phyloP scores from a whole-genome alignment of 1,140 invertebrate genomes.

The Drosophila ercepeae region DNA sequence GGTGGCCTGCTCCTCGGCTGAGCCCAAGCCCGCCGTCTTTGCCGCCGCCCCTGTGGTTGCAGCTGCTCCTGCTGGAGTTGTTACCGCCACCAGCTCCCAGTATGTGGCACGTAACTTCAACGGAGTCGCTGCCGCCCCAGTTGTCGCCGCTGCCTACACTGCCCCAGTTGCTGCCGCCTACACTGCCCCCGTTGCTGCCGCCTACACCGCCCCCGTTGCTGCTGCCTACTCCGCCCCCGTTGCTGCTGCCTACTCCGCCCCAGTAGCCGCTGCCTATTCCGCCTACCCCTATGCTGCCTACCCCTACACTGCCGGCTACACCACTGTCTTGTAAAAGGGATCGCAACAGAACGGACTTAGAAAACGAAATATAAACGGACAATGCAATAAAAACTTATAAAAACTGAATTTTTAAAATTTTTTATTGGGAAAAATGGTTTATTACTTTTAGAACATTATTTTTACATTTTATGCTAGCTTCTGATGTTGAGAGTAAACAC shows the following conservation, averaged over 20 bases:
- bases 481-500: no score
- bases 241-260: constrained; percentile 58
- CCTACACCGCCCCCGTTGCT: constrained; percentile 55
- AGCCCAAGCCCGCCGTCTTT: constrained; percentile 70
- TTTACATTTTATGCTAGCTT: no score
- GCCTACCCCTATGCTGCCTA: constrained; percentile 53
- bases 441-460: background rate
- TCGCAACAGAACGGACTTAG: background rate
- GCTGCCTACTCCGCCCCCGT: constrained; percentile 58
- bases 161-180: constrained; percentile 67
- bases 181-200: constrained; percentile 36
- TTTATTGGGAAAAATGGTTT: background rate
- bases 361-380: background rate
- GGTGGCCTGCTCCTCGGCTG: constrained; percentile 58
- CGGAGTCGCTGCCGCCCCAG: constrained; percentile 70
- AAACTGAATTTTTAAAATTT: background rate
- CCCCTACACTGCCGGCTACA: constrained; percentile 55
- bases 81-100: constrained; percentile 84
- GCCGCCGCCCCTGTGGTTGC: constrained; percentile 48
- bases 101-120: constrained; percentile 84
- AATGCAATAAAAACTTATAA: constrained; percentile 37
- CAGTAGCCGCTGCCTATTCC: no score
- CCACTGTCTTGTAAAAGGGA: constrained; percentile 55
- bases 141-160: constrained; percentile 38
- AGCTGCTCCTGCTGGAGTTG: constrained; percentile 69